Base-by-base conservation (phyloP, 2,797 vertebrate genomes). In the Paedocypris micromegethes region DNA sequence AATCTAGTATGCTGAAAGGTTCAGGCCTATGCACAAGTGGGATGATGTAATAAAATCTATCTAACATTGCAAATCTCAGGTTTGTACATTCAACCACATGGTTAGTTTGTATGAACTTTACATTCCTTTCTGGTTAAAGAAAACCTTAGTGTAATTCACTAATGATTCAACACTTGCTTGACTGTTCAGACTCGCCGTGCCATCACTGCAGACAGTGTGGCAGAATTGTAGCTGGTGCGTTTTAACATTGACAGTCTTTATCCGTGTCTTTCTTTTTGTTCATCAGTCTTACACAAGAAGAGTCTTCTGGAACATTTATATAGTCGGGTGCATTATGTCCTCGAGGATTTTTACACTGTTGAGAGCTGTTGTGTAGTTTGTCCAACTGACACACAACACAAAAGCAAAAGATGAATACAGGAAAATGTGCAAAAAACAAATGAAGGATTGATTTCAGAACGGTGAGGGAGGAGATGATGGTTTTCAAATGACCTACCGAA, bases 91-190 rank as follows among this genome's bases (percentile, higher is more conserved):
- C 23, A 23, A 23, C 23, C 23, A 23, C 23, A 23, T 23, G 39
- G 42, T 50, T 40, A 8, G 3, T 49, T 49, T 23, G 5, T 42
- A 49, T 3, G 4, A 52, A 53, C 9, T 46, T 51, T 9, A 42
- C 38, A 43, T 47, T 5, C 54, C 46, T 50, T 0, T 2, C 38
- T 63, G 52, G 23, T 52, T 72, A 55, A 79, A 76, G 5, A 79
- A 73, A 45, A 80, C 63, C 2, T 2, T 53, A 41, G 48, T 39
- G 63, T 80, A 80, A 64, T 75, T 73, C 2, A 80, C 5, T 7
- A 52, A 38, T n/a, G 58, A 40, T 3, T 58, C 63, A 0, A 64
- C 59, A 2, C 66, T 76, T 5, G 66, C 38, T 2, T 67, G 70
- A 2, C 71, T 69, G 48, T 38, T 74, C 6, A 64, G 42, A 38